Evolutionary conservation across 2,888 invertebrate genomes (phyloP), one percentile per base, ranked within the genome.

Genomic region (Thera obeliscata): DNA sequence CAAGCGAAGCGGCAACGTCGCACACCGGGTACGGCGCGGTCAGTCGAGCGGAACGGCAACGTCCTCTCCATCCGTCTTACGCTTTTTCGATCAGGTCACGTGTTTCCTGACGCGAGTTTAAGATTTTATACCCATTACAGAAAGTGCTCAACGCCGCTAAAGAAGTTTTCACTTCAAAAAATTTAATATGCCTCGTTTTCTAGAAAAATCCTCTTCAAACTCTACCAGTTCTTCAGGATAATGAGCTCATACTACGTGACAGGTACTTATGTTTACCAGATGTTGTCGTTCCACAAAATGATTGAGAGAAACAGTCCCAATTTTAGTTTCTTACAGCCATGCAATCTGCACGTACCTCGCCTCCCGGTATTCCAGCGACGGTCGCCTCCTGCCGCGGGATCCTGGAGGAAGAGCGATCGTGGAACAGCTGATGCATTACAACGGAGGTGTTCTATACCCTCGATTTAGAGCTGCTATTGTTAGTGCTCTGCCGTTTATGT

Each of bases 141-240:
- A 41, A 1, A 6, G 41, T 6, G 3, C 41, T 6, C 41, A 41
- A 38, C 4, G 4, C 4, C 4, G 7, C 7, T 41, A 41, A 41
- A 41, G n/a, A 1, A 3, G 4, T 2, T n/a, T 4, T n/a, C 2
- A 11, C n/a, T 4, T n/a, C 3, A 4, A 48, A 48, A 3, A 6
- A 35, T 54, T 9, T 35, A 11, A 56, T 2, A 56, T 22, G 6
- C 3, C 46, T 46, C 46, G 12, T 48, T 78, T 85, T 85, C 50
- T 87, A 95, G 95, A 89, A 95, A 84, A 96, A 95, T 83, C 95
- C 95, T 7, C 93, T 94, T 70, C 95, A 95, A 78, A 94, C 95
- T 2, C 89, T 96, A 71, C 96, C 96, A 22, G 94, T 95, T 55
- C 83, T 96, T 69, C 91, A 95, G 71, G 96, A 96, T 75, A 93